These are phyloP conservation scores for Pachyrhynchus sulphureomaculatus DNA, from an alignment of 1,140 invertebrate genomes.

Conservation along the genomic window DNA sequence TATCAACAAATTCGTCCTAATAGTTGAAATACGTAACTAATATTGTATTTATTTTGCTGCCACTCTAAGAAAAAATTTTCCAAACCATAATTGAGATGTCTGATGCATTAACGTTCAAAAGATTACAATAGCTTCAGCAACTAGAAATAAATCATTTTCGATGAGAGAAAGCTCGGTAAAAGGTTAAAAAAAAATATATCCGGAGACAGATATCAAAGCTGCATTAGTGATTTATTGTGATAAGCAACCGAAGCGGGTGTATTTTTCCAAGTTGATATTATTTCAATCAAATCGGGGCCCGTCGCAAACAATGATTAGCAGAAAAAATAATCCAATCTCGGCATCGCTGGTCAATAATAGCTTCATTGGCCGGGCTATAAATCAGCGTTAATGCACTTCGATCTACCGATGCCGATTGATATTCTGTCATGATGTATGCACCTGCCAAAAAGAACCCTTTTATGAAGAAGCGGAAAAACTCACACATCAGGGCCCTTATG, in stretches of 20 bases:
- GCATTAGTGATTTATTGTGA: constrained; percentile 46
- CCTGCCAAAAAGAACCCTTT: constrained; percentile 33
- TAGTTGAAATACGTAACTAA: too few species aligned
- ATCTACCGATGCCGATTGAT: constrained; percentile 10
- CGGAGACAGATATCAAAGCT: constrained; percentile 41
- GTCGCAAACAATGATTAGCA: constrained; percentile 47
- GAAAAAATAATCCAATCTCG: constrained; percentile 42
- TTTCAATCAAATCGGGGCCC: constrained; percentile 44
- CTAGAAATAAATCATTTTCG: constrained; percentile 43
- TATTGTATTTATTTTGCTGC: too few species aligned
- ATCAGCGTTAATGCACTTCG: constrained; percentile 42
- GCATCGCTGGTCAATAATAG: constrained; percentile 43
- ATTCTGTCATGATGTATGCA: constrained; percentile 23
- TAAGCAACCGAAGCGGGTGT: constrained; percentile 42
- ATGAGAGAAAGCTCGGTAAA: constrained; percentile 30
- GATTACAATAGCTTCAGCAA: constrained; percentile 19
- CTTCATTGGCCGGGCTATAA: constrained; percentile 42
- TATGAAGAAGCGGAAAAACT: constrained; percentile 14
- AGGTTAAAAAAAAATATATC: constrained; percentile 38
- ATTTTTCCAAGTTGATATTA: constrained; percentile 46
- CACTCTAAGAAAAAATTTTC: too few species aligned
- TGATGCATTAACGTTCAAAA: constrained; percentile 7
- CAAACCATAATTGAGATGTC: constrained; percentile 10
- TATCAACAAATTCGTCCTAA: too few species aligned
- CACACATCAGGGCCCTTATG: constrained; percentile 8